Evolutionary conservation across 2,113 vertebrate species (phyloP), one percentile per base, ranked within the genome.

Genomic region (Myodes glareolus): DNA sequence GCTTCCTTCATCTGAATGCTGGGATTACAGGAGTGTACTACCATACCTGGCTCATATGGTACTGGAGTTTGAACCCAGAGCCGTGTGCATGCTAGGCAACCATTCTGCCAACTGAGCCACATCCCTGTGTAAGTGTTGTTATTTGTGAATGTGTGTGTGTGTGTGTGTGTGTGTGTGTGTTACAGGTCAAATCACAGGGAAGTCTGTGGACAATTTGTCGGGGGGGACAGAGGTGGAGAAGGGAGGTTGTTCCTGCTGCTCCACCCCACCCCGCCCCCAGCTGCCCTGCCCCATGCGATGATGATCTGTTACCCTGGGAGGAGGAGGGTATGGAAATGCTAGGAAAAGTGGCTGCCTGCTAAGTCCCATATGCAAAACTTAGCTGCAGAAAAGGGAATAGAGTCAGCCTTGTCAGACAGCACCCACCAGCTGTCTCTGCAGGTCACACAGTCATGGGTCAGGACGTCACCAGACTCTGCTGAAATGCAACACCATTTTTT

Each of bases 331-430:
- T 27, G 75, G 23, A 78, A 91, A 63, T 65, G 9, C 47, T 61
- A 61, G 70, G 70, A 17, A 58, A 61, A 42, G 70, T 42, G 52
- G 70, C 14, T 58, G 23, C 50, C 50, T 42, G 87, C 36, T 17
- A 58, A 63, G 29, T 90, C 75, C 4, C 31, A 78, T 75, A 78
- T 45, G 75, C 58, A 78, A 63, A 78, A 11, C 27, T 27, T 31
- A 31, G 42, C 0, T 33, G 36, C 0, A 50, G 45, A 13, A 58
- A 16, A 39, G 36, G 33, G 25, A 61, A 9, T 13, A 0, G 36
- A n/a, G 29, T 3, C 1, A 12, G 23, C 0, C 3, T 47, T 0
- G 8, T 55, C 36, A 45, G 17, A n/a, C 11, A 36, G 42, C 6
- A 7, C 11, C 67, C 27, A 14, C 63, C 14, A 1, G 23, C 5